These are phyloP conservation scores for Brachyhypopomus gauderio DNA, from an alignment of 2,113 vertebrate genomes.

Conservation along the genomic window DNA sequence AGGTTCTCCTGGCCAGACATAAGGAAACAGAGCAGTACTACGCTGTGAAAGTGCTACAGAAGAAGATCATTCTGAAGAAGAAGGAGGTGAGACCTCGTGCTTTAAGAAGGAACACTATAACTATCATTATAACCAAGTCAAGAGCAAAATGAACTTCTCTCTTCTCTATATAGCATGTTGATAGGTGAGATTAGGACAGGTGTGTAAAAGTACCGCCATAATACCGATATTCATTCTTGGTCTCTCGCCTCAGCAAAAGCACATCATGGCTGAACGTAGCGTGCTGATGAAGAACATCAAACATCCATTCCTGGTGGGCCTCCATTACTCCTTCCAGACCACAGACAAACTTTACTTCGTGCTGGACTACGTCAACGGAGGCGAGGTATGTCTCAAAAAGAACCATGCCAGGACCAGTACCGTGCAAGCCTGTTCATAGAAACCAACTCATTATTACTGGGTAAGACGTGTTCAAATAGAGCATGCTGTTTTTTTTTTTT, in stretches of 20 bases:
- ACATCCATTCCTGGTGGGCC: constrained; percentile 81
- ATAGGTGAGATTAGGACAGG: too few species aligned
- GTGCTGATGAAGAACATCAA: constrained; percentile 82
- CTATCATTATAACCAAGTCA: neutral
- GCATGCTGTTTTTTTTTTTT: neutral
- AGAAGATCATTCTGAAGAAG: constrained; percentile 81
- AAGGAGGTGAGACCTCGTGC: constrained; percentile 73
- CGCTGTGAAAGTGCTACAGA: constrained; percentile 82
- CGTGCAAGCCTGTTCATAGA: too few species aligned
- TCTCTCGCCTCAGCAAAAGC: constrained; percentile 74
- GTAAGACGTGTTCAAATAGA: too few species aligned
- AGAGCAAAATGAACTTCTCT: neutral
- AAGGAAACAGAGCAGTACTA: constrained; percentile 77
- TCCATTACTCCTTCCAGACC: constrained; percentile 82
- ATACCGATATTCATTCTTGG: neutral
- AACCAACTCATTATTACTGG: neutral
- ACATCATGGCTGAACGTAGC: constrained; percentile 83
- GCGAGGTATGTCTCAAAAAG: constrained; percentile 68
- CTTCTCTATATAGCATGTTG: neutral
- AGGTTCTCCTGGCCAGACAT: constrained; percentile 80
- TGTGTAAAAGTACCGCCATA: neutral
- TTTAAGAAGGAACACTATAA: neutral
- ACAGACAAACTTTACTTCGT: constrained; percentile 83
- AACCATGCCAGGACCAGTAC: too few species aligned
- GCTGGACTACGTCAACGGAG: constrained; percentile 80